Evolutionary conservation across 37 sponge, comb jelly and placozoan genomes (phyloP), one percentile per base, ranked within the genome.

Genomic region (Agelas oroides): DNA sequence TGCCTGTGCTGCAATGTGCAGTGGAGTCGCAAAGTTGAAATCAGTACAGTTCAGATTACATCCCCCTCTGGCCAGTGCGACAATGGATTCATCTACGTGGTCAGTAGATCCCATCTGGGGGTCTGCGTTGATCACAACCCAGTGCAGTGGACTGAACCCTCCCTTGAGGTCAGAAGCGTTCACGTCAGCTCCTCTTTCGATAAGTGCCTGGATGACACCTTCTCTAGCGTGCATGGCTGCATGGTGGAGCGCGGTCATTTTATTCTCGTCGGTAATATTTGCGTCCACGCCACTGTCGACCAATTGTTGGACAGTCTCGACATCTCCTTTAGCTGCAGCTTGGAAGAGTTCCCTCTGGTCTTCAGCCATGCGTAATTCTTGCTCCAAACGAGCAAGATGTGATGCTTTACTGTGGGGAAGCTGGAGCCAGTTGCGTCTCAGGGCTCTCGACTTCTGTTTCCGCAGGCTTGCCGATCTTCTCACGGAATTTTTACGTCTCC

Each of bases 211-310:
- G 70, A 90, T 80, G 15, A 85, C 81, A 18, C 81, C 59, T 23
- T 81, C 84, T 62, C 91, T 71, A 5, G 82, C 77, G 70, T 90
- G 81, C 86, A 84, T 90, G 25, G 91, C 91, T 24, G 91, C 91
- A 68, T 85, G 75, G 53, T 90, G 91, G 8, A 90, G 91, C 19
- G 82, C 86, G 17, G 91, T 85, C 64, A 81, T 70, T 58, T 90
- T 68, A 65, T 80, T 90, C 23, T 64, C 36, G 33, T 90, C 91
- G 2, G 81, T 21, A 34, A 86, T 55, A 52, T 90, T 79, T 5
- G 81, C 63, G n/a, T 85, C 81, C 35, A 85, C 71, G 23, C 86
- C 86, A 40, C 53, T 46, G 30, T 80, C 75, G 16, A 85, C 55
- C 17, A 85, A 35, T 31, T 23, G 62, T 33, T 62, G 53, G 19